These are phyloP conservation scores for Galbula dea DNA, from an alignment of 2,113 vertebrate genomes.

Conservation along the genomic window DNA sequence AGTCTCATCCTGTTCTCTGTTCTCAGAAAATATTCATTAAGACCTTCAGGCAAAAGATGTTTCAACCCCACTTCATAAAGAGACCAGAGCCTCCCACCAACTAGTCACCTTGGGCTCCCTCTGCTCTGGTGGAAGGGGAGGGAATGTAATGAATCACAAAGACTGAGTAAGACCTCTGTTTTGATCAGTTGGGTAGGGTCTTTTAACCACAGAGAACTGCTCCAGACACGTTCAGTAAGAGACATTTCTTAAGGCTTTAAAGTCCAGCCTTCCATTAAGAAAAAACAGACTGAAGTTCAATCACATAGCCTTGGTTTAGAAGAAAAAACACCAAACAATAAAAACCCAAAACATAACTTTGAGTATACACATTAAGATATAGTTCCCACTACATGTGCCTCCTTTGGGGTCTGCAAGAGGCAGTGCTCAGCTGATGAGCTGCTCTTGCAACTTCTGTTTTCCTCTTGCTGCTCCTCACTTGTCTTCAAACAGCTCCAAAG, in stretches of 20 bases:
- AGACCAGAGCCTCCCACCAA: not conserved
- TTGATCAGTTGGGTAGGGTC: not conserved
- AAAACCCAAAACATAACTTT: too few relatives aligned
- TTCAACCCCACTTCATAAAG: not conserved
- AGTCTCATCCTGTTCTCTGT: not conserved
- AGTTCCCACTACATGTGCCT: not conserved
- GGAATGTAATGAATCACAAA: not conserved
- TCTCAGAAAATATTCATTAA: not conserved
- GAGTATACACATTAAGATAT: not conserved
- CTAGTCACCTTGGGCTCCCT: accelerated
- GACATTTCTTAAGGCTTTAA: not conserved
- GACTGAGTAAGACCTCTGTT: not conserved
- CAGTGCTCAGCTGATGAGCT: not conserved
- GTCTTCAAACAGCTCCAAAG: not conserved
- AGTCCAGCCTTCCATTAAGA: not conserved
- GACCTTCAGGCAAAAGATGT: not conserved
- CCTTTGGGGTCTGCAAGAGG: not conserved
- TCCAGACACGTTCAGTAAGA: not conserved
- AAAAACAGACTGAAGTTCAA: not conserved
- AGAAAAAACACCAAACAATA: too few relatives aligned
- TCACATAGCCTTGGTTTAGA: not conserved
- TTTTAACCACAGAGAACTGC: not conserved
- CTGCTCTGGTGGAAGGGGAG: accelerated
- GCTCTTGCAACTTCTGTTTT: not conserved
- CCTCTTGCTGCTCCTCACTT: not conserved